Evolutionary conservation across 2,797 vertebrate species (phyloP).

Genomic region (Halcyon smyrnensis): DNA sequence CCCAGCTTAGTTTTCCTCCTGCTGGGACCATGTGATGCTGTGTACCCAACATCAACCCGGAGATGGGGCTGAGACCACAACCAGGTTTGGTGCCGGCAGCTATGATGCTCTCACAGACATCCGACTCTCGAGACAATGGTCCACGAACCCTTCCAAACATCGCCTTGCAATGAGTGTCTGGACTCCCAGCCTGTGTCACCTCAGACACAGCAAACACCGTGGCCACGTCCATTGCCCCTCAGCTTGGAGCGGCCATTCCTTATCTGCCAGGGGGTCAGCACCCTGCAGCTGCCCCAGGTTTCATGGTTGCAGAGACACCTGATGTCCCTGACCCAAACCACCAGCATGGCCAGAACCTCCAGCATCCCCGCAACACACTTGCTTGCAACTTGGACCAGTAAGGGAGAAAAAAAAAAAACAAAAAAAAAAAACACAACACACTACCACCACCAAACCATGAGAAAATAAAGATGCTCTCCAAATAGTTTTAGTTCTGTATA

Average conservation of each 20-base stretch:
- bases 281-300: not conserved
- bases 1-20: not conserved
- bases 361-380: not conserved
- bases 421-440: too few relatives aligned
- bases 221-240: not conserved
- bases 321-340: not conserved
- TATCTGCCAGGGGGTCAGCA: fast-evolving
- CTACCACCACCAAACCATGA: not conserved
- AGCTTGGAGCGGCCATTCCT: not conserved
- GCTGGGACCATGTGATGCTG: fast-evolving
- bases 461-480: not conserved
- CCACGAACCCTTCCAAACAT: not conserved
- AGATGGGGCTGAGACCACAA: not conserved
- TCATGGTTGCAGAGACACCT: not conserved
- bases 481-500: not conserved
- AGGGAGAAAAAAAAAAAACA: not conserved
- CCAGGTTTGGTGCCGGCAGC: not conserved
- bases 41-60: fast-evolving
- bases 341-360: not conserved
- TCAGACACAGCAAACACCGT: fast-evolving
- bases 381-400: not conserved
- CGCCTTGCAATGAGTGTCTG: not conserved
- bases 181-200: fast-evolving
- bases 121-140: not conserved
- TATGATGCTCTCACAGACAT: not conserved